Percentiles rank a stretch among this genome's conserved stretches.
phyloP scores from a whole-genome alignment of 2,113 vertebrate species.

The Gymnogyps californianus region DNA sequence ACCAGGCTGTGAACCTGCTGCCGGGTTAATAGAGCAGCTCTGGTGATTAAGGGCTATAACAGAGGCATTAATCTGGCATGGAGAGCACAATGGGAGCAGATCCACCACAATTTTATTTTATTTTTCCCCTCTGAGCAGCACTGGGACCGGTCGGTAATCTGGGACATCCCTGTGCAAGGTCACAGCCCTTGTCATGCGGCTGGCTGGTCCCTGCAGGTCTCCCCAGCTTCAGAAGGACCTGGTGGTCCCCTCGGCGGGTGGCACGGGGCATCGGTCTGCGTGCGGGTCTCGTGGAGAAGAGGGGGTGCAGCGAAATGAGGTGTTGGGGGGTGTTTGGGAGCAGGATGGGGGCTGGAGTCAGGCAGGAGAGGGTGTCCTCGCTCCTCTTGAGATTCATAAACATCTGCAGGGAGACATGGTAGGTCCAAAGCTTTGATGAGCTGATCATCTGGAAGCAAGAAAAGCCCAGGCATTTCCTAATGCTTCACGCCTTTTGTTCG shows the following conservation, averaged over 20 bases:
- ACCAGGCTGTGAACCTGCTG: not conserved
- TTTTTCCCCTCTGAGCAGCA: not conserved
- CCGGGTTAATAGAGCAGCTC: not conserved
- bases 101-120: rapidly evolving
- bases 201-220: not conserved
- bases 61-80: not conserved
- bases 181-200: not conserved
- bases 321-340: rapidly evolving
- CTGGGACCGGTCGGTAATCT: not conserved
- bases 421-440: not conserved
- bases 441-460: not conserved
- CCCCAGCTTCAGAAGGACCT: not conserved
- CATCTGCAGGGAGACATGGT: not conserved
- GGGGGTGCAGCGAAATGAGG: not conserved
- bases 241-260: not conserved
- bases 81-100: not conserved
- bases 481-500: not conserved
- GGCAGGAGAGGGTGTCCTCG: not conserved
- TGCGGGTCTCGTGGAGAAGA: rapidly evolving
- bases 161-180: not conserved
- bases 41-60: not conserved
- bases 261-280: rapidly evolving
- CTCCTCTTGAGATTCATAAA: too few relatives aligned
- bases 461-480: not conserved
- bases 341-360: too few relatives aligned